Base-by-base conservation (phyloP, 2,888 invertebrate species). In the Ophraella communa region DNA sequence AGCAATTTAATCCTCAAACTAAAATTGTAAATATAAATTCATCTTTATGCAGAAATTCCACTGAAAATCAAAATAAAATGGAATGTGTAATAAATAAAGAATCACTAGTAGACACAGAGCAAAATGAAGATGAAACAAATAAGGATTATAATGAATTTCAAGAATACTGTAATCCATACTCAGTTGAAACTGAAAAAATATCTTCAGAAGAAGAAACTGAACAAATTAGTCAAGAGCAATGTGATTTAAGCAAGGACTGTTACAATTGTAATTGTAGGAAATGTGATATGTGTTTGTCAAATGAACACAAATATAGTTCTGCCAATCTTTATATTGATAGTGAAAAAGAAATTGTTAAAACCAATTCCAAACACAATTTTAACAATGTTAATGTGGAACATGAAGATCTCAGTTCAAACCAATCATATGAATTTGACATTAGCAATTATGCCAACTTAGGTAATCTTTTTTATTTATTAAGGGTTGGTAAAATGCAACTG, bases 371-470 rank as follows among this genome's bases (percentile, higher is more conserved):
- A 11, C 24, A 10, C 2, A 44, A 55, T 44, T 23, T 24, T 10
- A 18, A 27, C 11, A 44, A 55, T 4, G 24, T 42, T 8, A 17
- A 4, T 24, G 39, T 55, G 3, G 42, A 55, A 47, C 21, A 21
- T 47, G 10, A 21, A 1, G n/a, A 52, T 27, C 20, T 3, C 30
- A 30, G 44, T 33, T 62, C 59, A 53, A 59, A 47, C 55, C 51
- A 55, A 27, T 67, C 67, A 14, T 67, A 52, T 39, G 67, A 64
- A 55, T 67, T 67, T 56, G 59, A 64, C 47, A 52, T 62, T 44
- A 56, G 39, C 33, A 54, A 51, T 30, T 24, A 49, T 39, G 20
- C 39, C 51, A 42, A 54, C 8, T 33, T 57, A 66, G 66, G 66
- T 66, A 64, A 64, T 27, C 20, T 65, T 55, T 58, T 39, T 56